Conservation (phyloP, 2,113 vertebrate species). For the Dicrurus megarhynchus region DNA sequence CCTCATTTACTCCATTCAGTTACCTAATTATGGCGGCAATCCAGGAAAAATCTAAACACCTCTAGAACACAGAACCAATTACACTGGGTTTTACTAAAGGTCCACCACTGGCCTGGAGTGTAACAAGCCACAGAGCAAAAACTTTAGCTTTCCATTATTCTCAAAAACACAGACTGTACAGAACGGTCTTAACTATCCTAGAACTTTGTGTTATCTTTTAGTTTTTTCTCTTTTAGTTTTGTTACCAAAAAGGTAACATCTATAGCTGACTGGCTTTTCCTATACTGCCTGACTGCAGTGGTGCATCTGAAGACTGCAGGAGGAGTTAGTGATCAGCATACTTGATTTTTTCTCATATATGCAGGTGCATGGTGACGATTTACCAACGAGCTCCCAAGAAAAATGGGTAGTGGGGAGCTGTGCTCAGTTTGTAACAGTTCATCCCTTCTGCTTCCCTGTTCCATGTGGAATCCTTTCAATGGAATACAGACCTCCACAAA, state of each 20-base stretch:
- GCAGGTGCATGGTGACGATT: neutral
- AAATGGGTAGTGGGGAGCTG: neutral
- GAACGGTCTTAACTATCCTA: neutral
- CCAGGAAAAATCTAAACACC: neutral
- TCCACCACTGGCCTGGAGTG: neutral
- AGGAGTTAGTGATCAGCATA: fast-evolving
- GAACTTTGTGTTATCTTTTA: neutral
- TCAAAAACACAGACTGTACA: neutral
- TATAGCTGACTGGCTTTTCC: neutral
- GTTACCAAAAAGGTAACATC: neutral
- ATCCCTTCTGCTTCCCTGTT: neutral
- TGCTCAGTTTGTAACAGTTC: neutral
- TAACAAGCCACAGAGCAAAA: neutral
- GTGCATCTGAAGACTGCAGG: neutral
- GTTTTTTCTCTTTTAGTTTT: neutral
- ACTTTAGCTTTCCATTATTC: neutral
- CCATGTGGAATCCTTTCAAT: fast-evolving
- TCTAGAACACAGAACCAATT: neutral
- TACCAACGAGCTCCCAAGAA: neutral
- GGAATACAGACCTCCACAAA: neutral
- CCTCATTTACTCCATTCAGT: neutral
- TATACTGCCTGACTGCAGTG: neutral
- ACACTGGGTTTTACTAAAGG: neutral
- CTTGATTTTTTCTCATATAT: neutral
- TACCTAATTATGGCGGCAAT: neutral